Evolutionary conservation across 2,888 invertebrate genomes (phyloP), one percentile per base, ranked within the genome.

Genomic region (Cephalotes varians): DNA sequence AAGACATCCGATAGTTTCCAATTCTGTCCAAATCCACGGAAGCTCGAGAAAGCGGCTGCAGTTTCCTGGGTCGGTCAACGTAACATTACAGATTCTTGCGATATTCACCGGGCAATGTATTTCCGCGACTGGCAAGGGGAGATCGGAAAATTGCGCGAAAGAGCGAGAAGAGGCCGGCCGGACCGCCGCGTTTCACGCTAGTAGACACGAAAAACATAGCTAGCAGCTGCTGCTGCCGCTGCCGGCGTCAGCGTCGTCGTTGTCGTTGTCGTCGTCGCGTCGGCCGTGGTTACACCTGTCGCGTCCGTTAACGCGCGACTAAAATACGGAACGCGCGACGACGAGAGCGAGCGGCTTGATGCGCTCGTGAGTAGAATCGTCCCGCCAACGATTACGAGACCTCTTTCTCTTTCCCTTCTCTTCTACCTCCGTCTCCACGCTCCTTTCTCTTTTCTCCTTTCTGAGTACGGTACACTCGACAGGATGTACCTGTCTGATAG

Each of bases 291-390:
- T 86, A 92, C 92, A 92, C 93, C 93, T 93, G 93, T 92, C 85
- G 90, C 82, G 92, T 93, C 93, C 91, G 92, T 93, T 93, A 93
- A 91, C 90, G 89, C 90, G 92, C 69, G 90, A 93, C 88, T 88
- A 88, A 88, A 88, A 88, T 87, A 88, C 88, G 88, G 81, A 88
- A 85, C 87, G 88, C 81, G 76, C 65, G 76, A 65, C 67, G 64
- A 49, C 58, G 65, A 65, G 49, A 51, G 51, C n/a, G 65, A 51
- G 28, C 67, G 37, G 37, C 44, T 44, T 54, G 37, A 47, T 28
- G 56, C 40, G 44, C 51, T 79, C 67, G 76, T 64, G 76, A 83
- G 74, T 49, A 51, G 71, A 83, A 85, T 85, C 71, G 74, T 83
- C 56, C 65, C 40, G 18, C 25, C 67, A 65, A 77, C 81, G 64